Evolutionary conservation across 1,140 invertebrate genomes (phyloP).

Genomic region (Drosophila elegans): DNA sequence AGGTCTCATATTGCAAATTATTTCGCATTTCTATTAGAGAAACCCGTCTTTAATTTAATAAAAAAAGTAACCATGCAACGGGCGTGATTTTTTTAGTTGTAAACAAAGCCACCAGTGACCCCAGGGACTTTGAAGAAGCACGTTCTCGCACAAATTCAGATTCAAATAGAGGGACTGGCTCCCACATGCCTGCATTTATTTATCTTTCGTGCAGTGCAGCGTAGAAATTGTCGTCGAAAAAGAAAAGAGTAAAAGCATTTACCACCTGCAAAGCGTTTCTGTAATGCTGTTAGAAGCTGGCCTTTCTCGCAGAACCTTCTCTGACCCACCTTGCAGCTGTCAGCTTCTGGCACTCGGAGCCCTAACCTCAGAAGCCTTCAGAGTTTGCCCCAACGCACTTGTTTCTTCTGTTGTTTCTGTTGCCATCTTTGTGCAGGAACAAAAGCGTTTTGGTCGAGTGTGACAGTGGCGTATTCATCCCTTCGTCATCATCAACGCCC

Average conservation of each 20-base stretch:
- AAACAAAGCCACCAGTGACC: slow-evolving; percentile 9
- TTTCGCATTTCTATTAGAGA: background rate
- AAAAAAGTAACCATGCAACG: background rate
- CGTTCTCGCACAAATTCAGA: slow-evolving; percentile 16
- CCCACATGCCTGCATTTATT: slow-evolving; percentile 38
- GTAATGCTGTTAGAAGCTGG: slow-evolving; percentile 50
- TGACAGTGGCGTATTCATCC: slow-evolving; percentile 58
- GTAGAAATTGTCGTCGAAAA: slow-evolving; percentile 4
- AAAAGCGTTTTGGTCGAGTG: slow-evolving; percentile 69
- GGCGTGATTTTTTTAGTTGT: background rate
- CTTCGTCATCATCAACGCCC: slow-evolving; percentile 21
- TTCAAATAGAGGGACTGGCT: slow-evolving; percentile 9
- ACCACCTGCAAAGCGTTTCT: slow-evolving; percentile 50
- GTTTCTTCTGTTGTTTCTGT: slow-evolving; percentile 24
- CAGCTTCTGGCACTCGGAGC: slow-evolving; percentile 39
- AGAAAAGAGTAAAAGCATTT: slow-evolving; percentile 47
- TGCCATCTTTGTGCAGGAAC: slow-evolving; percentile 61
- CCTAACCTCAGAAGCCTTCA: slow-evolving; percentile 55
- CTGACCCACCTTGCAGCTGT: slow-evolving; percentile 11
- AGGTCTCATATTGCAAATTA: too few species aligned
- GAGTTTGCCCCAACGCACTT: slow-evolving; percentile 28
- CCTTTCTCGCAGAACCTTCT: slow-evolving; percentile 18
- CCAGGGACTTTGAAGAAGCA: slow-evolving; percentile 6
- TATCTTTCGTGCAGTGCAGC: slow-evolving; percentile 27
- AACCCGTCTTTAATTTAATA: background rate